Evolutionary conservation across 2,888 invertebrate genomes (phyloP).

Genomic region (Micoletzkya japonica): DNA sequence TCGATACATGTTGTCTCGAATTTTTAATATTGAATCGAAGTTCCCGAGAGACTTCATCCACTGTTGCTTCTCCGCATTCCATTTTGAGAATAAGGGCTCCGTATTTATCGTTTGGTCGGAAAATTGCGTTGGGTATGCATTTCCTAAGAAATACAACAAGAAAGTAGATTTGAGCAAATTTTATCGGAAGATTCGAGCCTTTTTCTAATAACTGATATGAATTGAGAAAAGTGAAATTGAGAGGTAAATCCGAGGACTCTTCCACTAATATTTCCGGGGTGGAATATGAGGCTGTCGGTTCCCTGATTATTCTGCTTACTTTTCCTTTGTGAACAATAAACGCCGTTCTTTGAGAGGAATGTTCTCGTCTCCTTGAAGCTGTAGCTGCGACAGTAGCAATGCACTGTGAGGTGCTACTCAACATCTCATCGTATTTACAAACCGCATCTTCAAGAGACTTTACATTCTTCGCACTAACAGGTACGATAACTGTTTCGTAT

Average conservation of each 20-base stretch:
- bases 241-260: too few species aligned
- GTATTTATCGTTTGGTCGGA: not conserved
- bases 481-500: slow-evolving; percentile 35
- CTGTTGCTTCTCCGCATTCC: too few species aligned
- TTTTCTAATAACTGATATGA: too few species aligned
- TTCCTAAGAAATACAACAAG: not conserved
- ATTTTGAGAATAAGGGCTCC: too few species aligned
- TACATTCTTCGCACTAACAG: slow-evolving; percentile 49
- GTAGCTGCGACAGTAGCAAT: slow-evolving; percentile 15
- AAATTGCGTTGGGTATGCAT: not conserved
- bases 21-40: too few species aligned
- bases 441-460: slow-evolving; percentile 37
- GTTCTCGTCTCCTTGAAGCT: slow-evolving; percentile 17
- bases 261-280: too few species aligned
- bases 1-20: too few species aligned
- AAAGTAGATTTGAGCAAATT: not conserved
- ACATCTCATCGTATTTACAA: slow-evolving; percentile 8
- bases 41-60: too few species aligned
- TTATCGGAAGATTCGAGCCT: not conserved
- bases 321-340: slow-evolving; percentile 4
- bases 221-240: too few species aligned
- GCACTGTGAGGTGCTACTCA: not conserved
- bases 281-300: too few species aligned
- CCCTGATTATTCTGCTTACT: not conserved
- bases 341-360: slow-evolving; percentile 3